Evolutionary conservation across 2,888 invertebrate species (phyloP), one percentile per base, ranked within the genome.

Genomic region (Adela reaumurella): DNA sequence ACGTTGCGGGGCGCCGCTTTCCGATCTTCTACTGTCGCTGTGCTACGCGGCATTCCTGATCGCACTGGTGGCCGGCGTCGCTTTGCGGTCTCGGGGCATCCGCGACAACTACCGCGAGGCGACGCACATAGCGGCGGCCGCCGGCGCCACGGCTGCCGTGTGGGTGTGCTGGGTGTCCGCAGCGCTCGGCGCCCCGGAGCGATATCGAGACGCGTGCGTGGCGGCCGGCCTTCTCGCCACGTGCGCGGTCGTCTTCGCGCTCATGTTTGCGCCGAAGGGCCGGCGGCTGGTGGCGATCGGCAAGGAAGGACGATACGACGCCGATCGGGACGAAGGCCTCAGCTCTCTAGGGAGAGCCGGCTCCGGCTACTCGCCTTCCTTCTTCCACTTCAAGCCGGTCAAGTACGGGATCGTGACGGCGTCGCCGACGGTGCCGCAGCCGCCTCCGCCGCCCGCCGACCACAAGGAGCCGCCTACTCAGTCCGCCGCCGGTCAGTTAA

Each of bases 231-330:
- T 96, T 56, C 85, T 94, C 45, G 85, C 90, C 49, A 93, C 92
- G 16, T 89, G 94, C 54, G 85, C 89, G 11, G 86, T 93, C 45
- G 88, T 94, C 48, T 93, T 96, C 71, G 84, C 94, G 58, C 87
- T 94, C 50, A 95, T 96, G 95, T 96, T 96, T 70, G 88, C 94
- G 74, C 90, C 95, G 28, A 95, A 92, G 76, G 94, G 95, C 24
- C 82, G 95, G 42, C 93, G 96, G 61, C 74, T 96, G 60, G 94
- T 94, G 1, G 94, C 94, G 46, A 86, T 95, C 81, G 95, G 95
- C 45, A 90, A 93, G 60, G 94, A 94, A 62, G 92, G 90, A 14
- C 84, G 90, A 54, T 89, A 88, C 69, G 84, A 88, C 55, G 90
- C 89, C 61, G 92, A 90, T 67, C 82, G 91, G 52, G 92, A 92